A percentile compares a stretch with the other conserved stretches of the same genome.
These are phyloP conservation scores for Dicentrarchus labrax DNA, from an alignment of 2,113 vertebrate genomes.

Conservation along the genomic window DNA sequence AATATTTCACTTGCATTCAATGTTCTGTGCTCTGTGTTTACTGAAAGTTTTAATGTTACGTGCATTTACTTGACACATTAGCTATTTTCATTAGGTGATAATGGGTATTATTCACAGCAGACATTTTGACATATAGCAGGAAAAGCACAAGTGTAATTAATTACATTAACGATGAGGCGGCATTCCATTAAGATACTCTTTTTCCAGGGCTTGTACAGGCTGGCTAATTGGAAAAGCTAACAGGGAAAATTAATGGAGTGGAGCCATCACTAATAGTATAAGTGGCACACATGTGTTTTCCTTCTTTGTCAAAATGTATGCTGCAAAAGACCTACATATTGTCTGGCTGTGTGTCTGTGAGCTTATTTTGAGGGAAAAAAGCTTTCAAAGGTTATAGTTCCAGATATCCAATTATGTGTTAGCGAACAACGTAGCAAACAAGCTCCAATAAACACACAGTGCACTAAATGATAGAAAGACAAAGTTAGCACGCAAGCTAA, in stretches of 20 bases:
- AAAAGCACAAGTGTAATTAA: no score
- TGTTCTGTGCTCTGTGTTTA: neutral
- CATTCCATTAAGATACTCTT: no score
- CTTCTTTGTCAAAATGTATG: neutral
- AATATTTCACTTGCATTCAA: neutral
- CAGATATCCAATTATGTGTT: neutral
- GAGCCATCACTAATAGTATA: neutral
- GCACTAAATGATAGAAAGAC: neutral
- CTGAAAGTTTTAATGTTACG: neutral
- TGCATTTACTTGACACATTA: neutral
- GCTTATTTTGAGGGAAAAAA: neutral
- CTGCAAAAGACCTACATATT: neutral
- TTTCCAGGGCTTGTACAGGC: neutral
- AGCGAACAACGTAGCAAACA: neutral
- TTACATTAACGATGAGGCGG: no score
- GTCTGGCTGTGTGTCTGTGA: neutral
- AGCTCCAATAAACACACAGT: neutral
- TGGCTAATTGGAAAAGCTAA: neutral
- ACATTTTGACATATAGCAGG: no score
- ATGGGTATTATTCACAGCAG: no score
- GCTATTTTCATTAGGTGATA: neutral
- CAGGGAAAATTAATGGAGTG: neutral
- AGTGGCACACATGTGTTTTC: neutral
- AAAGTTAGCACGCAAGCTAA: no score
- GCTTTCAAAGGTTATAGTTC: neutral